Evolutionary conservation across 1,140 invertebrate species (phyloP).

Genomic region (Lordiphosa mommai): DNA sequence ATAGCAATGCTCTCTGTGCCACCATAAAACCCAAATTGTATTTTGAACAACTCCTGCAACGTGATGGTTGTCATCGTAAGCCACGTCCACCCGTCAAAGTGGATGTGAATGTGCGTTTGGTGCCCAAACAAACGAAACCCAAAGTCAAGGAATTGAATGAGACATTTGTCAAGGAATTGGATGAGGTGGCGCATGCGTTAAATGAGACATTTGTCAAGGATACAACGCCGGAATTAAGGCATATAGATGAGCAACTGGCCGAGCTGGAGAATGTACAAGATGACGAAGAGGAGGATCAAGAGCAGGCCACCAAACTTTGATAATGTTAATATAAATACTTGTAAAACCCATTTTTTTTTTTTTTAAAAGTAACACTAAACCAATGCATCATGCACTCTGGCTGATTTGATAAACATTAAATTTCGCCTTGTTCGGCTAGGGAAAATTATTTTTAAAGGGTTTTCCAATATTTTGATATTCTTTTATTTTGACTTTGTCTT

Average conservation of each 20-base stretch:
- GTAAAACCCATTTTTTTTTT: background rate
- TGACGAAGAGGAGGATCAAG: conserved; percentile 37
- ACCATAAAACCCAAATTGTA: conserved; percentile 58
- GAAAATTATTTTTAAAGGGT: no score
- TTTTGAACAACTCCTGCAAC: conserved; percentile 59
- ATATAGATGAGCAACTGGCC: conserved; percentile 47
- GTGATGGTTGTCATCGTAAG: conserved; percentile 57
- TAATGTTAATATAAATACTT: conserved; percentile 34
- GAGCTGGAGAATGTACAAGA: conserved; percentile 36
- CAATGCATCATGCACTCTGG: no score
- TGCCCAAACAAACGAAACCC: conserved; percentile 81
- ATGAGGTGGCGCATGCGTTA: conserved; percentile 48
- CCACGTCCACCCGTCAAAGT: conserved; percentile 83
- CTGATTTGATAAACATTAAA: no score
- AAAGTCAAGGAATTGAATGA: conserved; percentile 36
- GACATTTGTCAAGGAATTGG: conserved; percentile 57
- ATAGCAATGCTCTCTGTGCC: conserved; percentile 55
- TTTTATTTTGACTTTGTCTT: no score
- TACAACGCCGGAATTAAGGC: conserved; percentile 34
- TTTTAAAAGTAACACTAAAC: no score
- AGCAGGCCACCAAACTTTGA: conserved; percentile 60
- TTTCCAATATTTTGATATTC: no score
- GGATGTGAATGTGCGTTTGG: conserved; percentile 89
- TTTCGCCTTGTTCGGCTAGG: no score
- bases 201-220: conserved; percentile 65